A percentile compares a stretch with the other conserved stretches of the same genome.
Conservation (phyloP, 2,113 vertebrate genomes). For the Cisticola juncidis region DNA sequence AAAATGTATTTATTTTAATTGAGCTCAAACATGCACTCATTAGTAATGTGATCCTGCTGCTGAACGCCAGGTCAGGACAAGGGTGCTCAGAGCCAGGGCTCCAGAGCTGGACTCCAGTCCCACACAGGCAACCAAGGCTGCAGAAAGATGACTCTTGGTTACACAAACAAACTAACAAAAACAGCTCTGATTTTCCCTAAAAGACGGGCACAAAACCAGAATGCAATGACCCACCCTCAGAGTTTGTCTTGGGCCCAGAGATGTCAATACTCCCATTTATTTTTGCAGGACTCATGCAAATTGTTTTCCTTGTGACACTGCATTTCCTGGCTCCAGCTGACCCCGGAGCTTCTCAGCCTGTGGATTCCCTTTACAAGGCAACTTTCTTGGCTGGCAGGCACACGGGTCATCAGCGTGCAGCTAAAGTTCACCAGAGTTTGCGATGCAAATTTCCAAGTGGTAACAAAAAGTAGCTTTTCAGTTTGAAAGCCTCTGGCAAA, state of each 20-base stretch:
- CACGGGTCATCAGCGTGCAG: not conserved
- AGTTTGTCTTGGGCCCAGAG: not conserved
- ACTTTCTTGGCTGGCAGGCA: not conserved
- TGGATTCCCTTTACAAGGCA: not conserved
- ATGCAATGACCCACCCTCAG: not conserved
- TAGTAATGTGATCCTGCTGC: conserved; percentile 39
- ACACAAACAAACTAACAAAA: not conserved
- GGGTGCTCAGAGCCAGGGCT: conserved; percentile 3
- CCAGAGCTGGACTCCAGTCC: not conserved
- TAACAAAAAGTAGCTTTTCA: not conserved
- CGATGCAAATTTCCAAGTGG: not conserved
- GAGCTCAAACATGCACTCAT: conserved; percentile 15
- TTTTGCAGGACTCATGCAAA: not conserved
- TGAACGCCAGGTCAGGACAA: not conserved
- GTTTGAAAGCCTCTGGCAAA: not conserved
- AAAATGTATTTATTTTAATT: conserved; percentile 63
- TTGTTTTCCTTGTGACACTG: conserved; percentile 23
- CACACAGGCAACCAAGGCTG: not conserved
- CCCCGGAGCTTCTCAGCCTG: conserved; percentile 3
- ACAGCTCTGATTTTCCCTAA: not conserved
- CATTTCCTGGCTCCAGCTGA: conserved; percentile 2
- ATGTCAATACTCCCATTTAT: not conserved
- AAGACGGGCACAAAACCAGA: not conserved
- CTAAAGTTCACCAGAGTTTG: conserved; percentile 3
- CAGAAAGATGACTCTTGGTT: not conserved